These are phyloP conservation scores for Helobdella robusta DNA, from an alignment of 2,888 invertebrate genomes.

Conservation along the genomic window DNA sequence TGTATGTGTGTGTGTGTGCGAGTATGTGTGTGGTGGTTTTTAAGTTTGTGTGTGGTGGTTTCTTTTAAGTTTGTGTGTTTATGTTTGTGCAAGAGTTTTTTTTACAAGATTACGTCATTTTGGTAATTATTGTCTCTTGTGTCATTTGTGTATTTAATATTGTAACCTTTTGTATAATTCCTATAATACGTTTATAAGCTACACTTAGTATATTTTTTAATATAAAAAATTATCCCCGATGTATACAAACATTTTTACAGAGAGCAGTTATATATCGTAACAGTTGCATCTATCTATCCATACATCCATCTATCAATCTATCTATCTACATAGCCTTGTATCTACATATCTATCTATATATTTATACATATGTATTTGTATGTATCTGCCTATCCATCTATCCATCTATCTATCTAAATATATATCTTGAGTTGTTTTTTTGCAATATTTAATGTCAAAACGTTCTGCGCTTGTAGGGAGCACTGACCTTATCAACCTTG, in stretches of 20 bases:
- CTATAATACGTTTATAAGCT: no score
- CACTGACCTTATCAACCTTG: no score
- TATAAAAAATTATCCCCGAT: no score
- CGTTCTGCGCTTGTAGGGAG: no score
- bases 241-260: not conserved
- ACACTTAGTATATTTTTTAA: no score
- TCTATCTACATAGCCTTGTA: not conserved
- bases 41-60: no score
- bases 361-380: not conserved
- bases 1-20: no score
- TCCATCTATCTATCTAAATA: not conserved
- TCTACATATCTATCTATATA: not conserved
- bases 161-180: not conserved
- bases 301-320: not conserved
- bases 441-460: no score
- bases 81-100: not conserved
- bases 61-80: no score
- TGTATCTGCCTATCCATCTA: not conserved
- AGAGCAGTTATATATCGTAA: not conserved
- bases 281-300: not conserved
- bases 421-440: no score
- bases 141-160: not conserved
- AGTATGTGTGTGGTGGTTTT: no score
- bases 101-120: not conserved
- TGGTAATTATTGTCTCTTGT: not conserved